phyloP scores from a whole-genome alignment of 2,888 invertebrate species.

The Yponomeuta evonymella region DNA sequence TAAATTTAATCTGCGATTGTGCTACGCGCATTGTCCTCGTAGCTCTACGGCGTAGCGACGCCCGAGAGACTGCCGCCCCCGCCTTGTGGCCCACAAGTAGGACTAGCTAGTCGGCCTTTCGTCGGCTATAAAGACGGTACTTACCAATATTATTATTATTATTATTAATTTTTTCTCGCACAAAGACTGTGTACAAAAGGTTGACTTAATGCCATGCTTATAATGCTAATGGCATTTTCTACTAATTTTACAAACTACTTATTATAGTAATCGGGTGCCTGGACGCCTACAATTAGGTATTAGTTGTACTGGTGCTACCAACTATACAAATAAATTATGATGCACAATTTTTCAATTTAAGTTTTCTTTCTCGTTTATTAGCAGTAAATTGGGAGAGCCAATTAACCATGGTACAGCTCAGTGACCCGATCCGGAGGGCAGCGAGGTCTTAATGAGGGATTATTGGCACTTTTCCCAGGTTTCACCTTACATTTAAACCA shows the following conservation, averaged over 20 bases:
- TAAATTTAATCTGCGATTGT: constrained; percentile 36
- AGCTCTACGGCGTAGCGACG: constrained; percentile 8
- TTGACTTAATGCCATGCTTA: too few relatives aligned
- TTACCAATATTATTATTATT: too few relatives aligned
- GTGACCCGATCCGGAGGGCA: constrained; percentile 22
- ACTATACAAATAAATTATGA: too few relatives aligned
- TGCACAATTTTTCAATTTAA: too few relatives aligned
- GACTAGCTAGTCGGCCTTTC: neutral
- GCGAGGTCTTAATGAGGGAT: constrained; percentile 29
- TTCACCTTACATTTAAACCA: constrained; percentile 22
- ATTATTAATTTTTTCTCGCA: too few relatives aligned
- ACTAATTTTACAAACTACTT: too few relatives aligned
- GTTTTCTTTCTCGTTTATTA: too few relatives aligned
- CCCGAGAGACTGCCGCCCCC: constrained; percentile 17
- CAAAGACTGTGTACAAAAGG: too few relatives aligned
- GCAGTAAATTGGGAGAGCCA: neutral
- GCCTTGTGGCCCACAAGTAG: neutral
- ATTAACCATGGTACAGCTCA: neutral
- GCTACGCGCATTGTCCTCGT: constrained; percentile 29
- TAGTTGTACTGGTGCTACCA: too few relatives aligned
- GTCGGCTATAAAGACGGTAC: neutral
- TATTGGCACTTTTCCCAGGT: constrained; percentile 29
- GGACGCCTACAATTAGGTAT: too few relatives aligned
- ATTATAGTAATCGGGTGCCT: too few relatives aligned
- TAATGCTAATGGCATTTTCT: too few relatives aligned